Evolutionary conservation across 2,888 invertebrate species (phyloP), one percentile per base, ranked within the genome.

Genomic region (Amorpha juglandis): DNA sequence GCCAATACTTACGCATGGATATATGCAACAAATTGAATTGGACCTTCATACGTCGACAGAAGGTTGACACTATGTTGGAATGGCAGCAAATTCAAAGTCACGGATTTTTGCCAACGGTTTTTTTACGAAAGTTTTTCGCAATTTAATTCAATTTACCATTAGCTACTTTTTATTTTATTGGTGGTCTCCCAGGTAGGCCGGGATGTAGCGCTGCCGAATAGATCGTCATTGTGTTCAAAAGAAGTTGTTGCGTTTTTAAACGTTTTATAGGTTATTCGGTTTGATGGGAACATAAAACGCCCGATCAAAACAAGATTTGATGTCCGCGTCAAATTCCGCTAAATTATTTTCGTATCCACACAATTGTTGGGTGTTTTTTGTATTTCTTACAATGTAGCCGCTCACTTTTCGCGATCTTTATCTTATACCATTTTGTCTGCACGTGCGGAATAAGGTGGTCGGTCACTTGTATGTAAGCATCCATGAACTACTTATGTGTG

Each of bases 101-200:
- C 52, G 52, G 47, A n/a, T 14, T 75, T 76, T 78, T 83, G 76
- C 81, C 79, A 79, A 74, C 70, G 69, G 74, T 75, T 76, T 78
- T n/a, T 75, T 79, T 81, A 81, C 82, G 75, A 76, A 80, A 78
- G 76, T 84, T 81, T 84, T 83, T 77, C 74, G 71, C 81, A 79
- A 84, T 90, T 89, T 90, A 91, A 91, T 90, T 85, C 89, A 87
- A 91, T 91, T 91, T 90, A 79, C 72, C 82, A 85, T 88, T 89
- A 78, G 69, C 69, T 71, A 79, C 74, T 82, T 81, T 88, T 84
- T 86, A 82, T 69, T 77, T 75, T 78, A 76, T 83, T 85, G 85
- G 52, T 67, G 48, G 63, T 66, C 64, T 45, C 75, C 68, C 73
- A 77, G 75, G 78, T 58, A 63, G 7, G 51, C n/a, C 33, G 12